phyloP scores from a whole-genome alignment of 92 coral and sea anemone species.

The Epizoanthus ramosus region DNA sequence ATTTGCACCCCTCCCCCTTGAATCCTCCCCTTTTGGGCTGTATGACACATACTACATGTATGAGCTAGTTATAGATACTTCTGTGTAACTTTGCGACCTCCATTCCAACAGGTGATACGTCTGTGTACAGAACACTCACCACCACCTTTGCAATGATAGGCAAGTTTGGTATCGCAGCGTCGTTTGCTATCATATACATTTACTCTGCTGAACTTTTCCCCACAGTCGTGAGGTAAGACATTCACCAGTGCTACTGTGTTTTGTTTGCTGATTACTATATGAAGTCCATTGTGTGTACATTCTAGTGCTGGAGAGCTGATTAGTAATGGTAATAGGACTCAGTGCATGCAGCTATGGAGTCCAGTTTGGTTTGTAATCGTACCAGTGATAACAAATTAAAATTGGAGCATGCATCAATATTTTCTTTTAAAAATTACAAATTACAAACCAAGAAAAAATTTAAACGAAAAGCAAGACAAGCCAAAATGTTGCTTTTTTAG shows the following conservation, averaged over 20 bases:
- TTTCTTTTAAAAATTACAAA: too few relatives aligned
- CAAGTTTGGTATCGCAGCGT: constrained; percentile 98
- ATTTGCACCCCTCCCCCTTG: too few relatives aligned
- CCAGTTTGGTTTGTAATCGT: too few relatives aligned
- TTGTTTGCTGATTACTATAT: neutral
- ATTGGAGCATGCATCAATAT: too few relatives aligned
- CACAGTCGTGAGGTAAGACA: constrained; percentile 90
- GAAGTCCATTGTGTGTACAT: neutral
- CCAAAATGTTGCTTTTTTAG: too few relatives aligned
- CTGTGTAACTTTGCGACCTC: neutral
- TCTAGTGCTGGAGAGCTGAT: neutral
- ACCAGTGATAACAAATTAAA: too few relatives aligned
- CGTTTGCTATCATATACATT: constrained; percentile 90
- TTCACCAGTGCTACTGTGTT: neutral
- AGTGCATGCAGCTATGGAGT: too few relatives aligned
- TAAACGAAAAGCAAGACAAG: too few relatives aligned
- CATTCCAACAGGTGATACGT: constrained; percentile 53
- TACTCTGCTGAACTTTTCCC: constrained; percentile 96
- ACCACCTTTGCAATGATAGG: constrained; percentile 93
- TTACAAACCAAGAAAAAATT: too few relatives aligned
- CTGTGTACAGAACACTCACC: constrained; percentile 62
- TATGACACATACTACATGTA: too few relatives aligned
- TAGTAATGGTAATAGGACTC: neutral
- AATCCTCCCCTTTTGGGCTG: too few relatives aligned
- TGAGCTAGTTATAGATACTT: neutral